Evolutionary conservation across 2,113 vertebrate genomes (phyloP).

Genomic region (Ifrita kowaldi): DNA sequence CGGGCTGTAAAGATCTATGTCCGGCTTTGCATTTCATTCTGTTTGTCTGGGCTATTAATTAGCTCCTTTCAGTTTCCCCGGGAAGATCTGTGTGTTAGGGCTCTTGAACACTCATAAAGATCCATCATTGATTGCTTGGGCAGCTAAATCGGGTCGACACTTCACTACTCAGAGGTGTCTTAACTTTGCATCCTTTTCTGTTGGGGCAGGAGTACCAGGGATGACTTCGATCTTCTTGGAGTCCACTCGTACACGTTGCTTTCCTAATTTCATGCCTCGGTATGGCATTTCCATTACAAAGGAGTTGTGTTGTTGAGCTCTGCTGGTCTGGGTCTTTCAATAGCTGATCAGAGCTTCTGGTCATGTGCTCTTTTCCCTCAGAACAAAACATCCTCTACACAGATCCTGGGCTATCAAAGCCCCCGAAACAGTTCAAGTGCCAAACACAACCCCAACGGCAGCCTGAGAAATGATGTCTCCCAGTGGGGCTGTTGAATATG

Average conservation of each 20-base stretch:
- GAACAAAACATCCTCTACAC: slow-evolving; percentile 27
- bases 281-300: slow-evolving; percentile 51
- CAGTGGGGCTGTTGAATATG: slow-evolving; percentile 37
- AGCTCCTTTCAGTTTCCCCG: not conserved
- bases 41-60: slow-evolving; percentile 25
- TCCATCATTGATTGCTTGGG: not conserved
- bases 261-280: slow-evolving; percentile 23
- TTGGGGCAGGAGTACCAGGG: not conserved
- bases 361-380: slow-evolving; percentile 9
- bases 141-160: not conserved
- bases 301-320: not conserved
- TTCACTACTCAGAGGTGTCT: not conserved
- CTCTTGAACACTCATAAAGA: not conserved
- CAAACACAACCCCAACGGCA: slow-evolving; percentile 20
- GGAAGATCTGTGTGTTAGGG: not conserved
- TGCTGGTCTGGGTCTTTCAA: slow-evolving; percentile 18
- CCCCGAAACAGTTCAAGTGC: slow-evolving; percentile 35
- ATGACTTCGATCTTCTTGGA: not conserved
- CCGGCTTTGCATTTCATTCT: slow-evolving; percentile 14
- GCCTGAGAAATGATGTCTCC: slow-evolving; percentile 39
- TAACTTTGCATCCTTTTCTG: slow-evolving; percentile 10
- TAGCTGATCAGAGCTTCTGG: slow-evolving; percentile 18
- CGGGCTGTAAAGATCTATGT: not conserved
- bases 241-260: not conserved
- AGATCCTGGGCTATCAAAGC: slow-evolving; percentile 29